Percentiles rank a stretch among this genome's conserved stretches.
Conservation (phyloP, 23 tunicate genomes). For the Ascidia mentula region DNA sequence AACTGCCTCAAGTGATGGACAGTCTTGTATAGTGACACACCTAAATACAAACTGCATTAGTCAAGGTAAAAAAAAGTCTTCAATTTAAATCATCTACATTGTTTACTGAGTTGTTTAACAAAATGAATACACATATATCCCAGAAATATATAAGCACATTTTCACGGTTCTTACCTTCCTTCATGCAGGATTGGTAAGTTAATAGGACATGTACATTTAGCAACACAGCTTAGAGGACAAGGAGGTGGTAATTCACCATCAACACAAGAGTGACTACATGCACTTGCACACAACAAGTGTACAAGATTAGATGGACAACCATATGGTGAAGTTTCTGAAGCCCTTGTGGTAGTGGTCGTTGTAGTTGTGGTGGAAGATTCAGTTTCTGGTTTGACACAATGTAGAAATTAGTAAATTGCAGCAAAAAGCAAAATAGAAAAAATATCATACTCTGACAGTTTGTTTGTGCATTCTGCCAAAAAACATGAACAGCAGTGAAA, state of each 20-base stretch:
- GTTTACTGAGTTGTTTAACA: slow-evolving; percentile 29
- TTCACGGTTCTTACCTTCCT: slow-evolving; percentile 24
- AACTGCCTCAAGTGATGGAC: neutral
- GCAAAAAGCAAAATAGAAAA: neutral
- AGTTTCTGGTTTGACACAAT: neutral
- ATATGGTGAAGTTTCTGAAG: neutral
- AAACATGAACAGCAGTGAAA: too few relatives aligned
- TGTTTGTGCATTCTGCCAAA: too few relatives aligned
- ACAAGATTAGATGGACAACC: slow-evolving; percentile 33
- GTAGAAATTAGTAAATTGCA: slow-evolving; percentile 10
- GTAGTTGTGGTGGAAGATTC: neutral
- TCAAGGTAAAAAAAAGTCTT: neutral
- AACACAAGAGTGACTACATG: slow-evolving; percentile 29
- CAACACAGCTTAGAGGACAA: slow-evolving; percentile 21
- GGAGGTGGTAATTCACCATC: slow-evolving; percentile 5
- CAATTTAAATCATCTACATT: slow-evolving; percentile 11
- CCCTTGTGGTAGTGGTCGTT: neutral
- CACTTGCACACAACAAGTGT: slow-evolving; percentile 14
- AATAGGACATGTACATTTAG: slow-evolving; percentile 36
- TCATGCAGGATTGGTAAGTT: slow-evolving; percentile 37
- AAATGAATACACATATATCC: too few relatives aligned
- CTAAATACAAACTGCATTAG: neutral
- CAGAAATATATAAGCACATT: neutral
- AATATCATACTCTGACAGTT: neutral
- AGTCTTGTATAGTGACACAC: neutral